These are phyloP conservation scores for Megaceryle alcyon DNA, from an alignment of 2,797 vertebrate species.

Conservation along the genomic window DNA sequence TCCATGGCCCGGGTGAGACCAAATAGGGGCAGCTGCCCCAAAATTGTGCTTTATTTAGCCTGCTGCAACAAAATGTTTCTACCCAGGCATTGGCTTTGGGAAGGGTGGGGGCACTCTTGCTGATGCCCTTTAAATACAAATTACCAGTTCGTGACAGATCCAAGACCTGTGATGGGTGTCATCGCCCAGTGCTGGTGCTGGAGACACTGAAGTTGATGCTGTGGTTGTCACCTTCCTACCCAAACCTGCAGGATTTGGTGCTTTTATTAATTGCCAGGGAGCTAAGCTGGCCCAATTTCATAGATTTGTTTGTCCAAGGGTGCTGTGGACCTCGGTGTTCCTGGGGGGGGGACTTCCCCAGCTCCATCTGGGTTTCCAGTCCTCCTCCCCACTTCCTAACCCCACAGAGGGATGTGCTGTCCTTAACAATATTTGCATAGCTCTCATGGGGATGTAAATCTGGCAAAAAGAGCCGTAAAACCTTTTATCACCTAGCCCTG, in stretches of 20 bases:
- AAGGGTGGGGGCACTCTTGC: too few relatives aligned
- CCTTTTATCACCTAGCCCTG: background rate
- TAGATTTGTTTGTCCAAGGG: background rate
- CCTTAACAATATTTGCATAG: background rate
- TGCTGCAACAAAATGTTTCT: too few relatives aligned
- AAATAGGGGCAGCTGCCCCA: rapidly evolving
- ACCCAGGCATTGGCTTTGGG: background rate
- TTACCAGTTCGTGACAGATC: too few relatives aligned
- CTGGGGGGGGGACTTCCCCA: background rate
- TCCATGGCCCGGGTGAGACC: background rate
- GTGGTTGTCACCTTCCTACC: background rate
- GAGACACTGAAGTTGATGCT: background rate
- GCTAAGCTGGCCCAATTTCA: background rate
- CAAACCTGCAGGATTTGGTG: background rate
- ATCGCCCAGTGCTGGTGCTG: background rate
- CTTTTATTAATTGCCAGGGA: background rate
- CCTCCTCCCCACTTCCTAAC: background rate
- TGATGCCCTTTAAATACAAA: too few relatives aligned
- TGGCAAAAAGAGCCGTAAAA: background rate
- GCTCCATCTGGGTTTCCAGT: rapidly evolving
- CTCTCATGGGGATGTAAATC: background rate
- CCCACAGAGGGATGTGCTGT: rapidly evolving
- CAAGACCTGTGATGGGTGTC: background rate
- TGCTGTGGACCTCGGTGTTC: background rate
- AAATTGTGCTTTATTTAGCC: background rate